Evolutionary conservation across 2,113 vertebrate species (phyloP).

Genomic region (Gallinago undulata): DNA sequence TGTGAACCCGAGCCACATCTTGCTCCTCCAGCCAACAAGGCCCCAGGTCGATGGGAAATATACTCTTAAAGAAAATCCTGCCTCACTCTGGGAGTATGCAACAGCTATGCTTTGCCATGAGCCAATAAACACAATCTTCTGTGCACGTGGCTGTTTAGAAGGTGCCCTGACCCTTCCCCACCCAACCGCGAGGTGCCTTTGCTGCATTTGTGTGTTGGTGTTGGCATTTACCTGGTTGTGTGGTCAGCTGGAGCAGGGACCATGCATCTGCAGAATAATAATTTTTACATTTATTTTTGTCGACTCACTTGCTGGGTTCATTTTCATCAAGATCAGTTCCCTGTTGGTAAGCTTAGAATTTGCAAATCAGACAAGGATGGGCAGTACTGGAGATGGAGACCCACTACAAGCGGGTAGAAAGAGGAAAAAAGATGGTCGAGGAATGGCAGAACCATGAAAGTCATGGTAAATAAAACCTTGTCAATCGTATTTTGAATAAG

Average conservation of each 20-base stretch:
- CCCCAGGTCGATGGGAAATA: neutral
- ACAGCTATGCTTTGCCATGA: neutral
- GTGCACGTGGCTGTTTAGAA: rapidly evolving
- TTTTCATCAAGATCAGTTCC: neutral
- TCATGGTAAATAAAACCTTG: neutral
- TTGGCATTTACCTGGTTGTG: neutral
- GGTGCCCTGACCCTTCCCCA: neutral
- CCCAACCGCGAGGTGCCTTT: neutral
- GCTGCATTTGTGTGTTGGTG: neutral
- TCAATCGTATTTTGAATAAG: neutral
- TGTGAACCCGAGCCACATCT: neutral
- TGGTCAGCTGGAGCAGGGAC: neutral
- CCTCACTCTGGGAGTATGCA: neutral
- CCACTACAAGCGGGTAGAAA: neutral
- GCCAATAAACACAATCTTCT: neutral
- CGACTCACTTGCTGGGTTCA: neutral
- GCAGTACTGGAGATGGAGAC: neutral
- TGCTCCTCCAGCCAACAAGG: neutral
- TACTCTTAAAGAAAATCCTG: neutral
- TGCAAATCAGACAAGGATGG: neutral
- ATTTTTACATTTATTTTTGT: neutral
- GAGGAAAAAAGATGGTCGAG: neutral
- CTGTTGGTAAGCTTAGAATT: neutral
- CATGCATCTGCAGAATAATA: neutral
- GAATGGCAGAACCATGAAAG: neutral